These are phyloP conservation scores for Odontothrips loti DNA, from an alignment of 2,888 invertebrate genomes.

Conservation along the genomic window DNA sequence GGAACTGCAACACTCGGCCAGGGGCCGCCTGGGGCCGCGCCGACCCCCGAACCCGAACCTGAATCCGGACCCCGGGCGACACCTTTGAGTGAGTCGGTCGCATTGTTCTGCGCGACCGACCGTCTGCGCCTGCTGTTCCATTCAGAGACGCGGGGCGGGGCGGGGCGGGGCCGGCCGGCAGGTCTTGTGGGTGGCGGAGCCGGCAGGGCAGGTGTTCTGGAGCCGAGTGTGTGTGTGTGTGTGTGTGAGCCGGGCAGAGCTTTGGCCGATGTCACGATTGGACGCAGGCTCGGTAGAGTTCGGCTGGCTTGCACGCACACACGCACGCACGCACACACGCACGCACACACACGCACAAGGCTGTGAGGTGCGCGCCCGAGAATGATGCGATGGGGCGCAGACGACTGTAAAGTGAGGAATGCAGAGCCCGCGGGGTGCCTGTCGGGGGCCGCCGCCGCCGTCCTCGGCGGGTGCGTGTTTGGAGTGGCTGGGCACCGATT, in stretches of 20 bases:
- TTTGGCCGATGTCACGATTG: neutral
- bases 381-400: neutral
- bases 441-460: too few relatives aligned
- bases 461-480: neutral
- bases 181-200: neutral
- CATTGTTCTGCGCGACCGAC: neutral
- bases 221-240: neutral
- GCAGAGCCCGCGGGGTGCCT: neutral
- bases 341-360: too few relatives aligned
- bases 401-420: neutral
- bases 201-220: neutral
- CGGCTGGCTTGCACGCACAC: too few relatives aligned
- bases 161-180: neutral
- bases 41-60: too few relatives aligned
- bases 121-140: neutral
- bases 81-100: too few relatives aligned
- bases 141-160: neutral
- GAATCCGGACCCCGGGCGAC: too few relatives aligned
- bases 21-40: too few relatives aligned
- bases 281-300: neutral
- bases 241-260: neutral
- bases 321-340: too few relatives aligned
- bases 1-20: too few relatives aligned
- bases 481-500: neutral
- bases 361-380: neutral